phyloP scores from a whole-genome alignment of 2,113 vertebrate species.

The Pteruthius melanotis region DNA sequence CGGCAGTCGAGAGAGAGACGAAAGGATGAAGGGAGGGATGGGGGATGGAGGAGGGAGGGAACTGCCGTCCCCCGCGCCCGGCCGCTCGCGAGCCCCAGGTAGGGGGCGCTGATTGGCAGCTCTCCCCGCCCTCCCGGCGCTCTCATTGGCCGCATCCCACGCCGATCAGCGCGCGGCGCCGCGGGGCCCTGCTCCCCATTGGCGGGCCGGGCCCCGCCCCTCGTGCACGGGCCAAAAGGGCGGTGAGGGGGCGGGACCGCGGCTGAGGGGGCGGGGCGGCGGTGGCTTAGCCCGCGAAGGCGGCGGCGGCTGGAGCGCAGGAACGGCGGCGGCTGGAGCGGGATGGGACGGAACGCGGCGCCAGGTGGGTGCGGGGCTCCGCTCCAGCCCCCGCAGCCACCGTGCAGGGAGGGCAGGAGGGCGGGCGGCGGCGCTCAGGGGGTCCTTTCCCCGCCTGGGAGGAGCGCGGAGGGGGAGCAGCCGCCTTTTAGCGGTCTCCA shows the following conservation, averaged over 20 bases:
- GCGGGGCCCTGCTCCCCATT: not conserved
- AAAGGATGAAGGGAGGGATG: too few relatives aligned
- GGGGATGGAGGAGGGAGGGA: fast-evolving
- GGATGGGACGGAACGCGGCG: too few relatives aligned
- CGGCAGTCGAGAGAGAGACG: too few relatives aligned
- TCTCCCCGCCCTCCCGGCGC: not conserved
- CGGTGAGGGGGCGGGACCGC: too few relatives aligned
- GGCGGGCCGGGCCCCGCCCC: not conserved
- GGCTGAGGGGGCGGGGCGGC: too few relatives aligned
- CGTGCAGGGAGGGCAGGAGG: too few relatives aligned
- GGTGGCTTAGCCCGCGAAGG: too few relatives aligned
- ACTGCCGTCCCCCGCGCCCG: not conserved
- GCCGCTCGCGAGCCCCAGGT: not conserved
- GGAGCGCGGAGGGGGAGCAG: not conserved
- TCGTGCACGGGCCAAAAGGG: too few relatives aligned
- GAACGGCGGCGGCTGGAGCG: too few relatives aligned
- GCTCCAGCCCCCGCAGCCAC: not conserved
- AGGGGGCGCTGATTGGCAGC: not conserved
- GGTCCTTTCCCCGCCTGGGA: not conserved
- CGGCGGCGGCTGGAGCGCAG: too few relatives aligned
- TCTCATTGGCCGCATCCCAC: not conserved
- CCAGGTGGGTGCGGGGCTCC: not conserved
- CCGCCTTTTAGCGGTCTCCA: not conserved
- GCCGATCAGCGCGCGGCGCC: not conserved
- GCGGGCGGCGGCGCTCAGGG: not conserved